These are phyloP conservation scores for Numenius arquata DNA, from an alignment of 2,113 vertebrate genomes.

Conservation along the genomic window DNA sequence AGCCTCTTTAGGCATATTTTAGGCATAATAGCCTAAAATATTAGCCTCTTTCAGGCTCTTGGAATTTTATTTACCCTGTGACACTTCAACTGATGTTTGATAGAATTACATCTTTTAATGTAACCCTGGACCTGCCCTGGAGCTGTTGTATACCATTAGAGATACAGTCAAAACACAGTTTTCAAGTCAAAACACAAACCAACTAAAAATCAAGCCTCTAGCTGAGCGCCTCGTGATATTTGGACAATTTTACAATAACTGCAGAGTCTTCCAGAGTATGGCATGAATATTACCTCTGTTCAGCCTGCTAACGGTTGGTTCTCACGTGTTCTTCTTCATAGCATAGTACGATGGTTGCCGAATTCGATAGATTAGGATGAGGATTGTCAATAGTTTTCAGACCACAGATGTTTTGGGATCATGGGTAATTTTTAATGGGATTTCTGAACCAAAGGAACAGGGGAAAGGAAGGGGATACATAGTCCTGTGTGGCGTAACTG, in stretches of 20 bases:
- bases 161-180: not conserved
- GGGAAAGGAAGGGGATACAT: not conserved
- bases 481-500: not conserved
- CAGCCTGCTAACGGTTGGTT: not conserved
- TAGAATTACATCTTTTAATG: not conserved
- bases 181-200: not conserved
- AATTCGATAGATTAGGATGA: not conserved
- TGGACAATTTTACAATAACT: not conserved
- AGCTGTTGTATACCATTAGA: not conserved
- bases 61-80: not conserved
- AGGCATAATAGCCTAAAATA: no score
- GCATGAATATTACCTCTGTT: not conserved
- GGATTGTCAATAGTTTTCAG: not conserved
- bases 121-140: not conserved
- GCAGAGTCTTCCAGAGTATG: not conserved
- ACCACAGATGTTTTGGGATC: rapidly evolving
- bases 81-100: not conserved
- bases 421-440: not conserved
- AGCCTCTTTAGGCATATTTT: no score
- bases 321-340: not conserved
- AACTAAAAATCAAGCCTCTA: not conserved
- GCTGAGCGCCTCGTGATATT: not conserved
- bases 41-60: not conserved
- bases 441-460: not conserved
- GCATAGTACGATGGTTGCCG: not conserved